Conservation (phyloP, 2,113 vertebrate species). For the Sardina pilchardus region DNA sequence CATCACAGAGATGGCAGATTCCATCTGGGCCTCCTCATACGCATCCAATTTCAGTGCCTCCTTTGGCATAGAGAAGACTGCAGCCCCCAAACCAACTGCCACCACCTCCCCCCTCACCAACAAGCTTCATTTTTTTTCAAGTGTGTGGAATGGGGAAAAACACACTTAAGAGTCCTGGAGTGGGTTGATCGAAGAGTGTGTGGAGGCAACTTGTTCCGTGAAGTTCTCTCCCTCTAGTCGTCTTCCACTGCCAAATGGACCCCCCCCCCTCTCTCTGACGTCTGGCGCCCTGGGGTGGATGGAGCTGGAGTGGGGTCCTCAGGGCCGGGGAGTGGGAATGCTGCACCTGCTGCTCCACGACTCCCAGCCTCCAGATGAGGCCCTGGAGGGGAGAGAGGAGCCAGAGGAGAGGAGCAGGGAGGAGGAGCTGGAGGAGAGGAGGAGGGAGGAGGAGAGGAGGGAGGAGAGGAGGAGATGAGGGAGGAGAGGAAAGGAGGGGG, state of each 20-base stretch:
- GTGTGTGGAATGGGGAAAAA: neutral
- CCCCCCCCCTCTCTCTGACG: neutral
- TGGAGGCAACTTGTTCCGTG: neutral
- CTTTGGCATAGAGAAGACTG: neutral
- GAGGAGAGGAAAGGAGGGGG: neutral
- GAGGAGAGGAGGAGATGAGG: neutral
- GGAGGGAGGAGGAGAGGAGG: neutral
- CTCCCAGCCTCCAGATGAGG: neutral
- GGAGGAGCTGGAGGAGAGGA: neutral
- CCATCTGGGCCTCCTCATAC: neutral
- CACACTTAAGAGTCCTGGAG: neutral
- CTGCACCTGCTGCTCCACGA: neutral
- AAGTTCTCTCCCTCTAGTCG: neutral
- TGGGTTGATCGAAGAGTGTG: neutral
- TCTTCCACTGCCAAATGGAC: neutral
- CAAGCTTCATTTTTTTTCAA: neutral
- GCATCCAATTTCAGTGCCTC: neutral
- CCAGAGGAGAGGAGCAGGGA: neutral
- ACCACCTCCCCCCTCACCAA: neutral
- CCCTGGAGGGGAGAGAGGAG: neutral
- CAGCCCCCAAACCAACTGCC: neutral
- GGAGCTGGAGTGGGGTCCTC: neutral
- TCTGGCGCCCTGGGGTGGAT: neutral
- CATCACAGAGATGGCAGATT: neutral
- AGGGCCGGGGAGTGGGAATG: neutral